A percentile compares a stretch with the other conserved stretches of the same genome.
These are phyloP conservation scores for Zaprionus bogoriensis DNA, from an alignment of 2,888 invertebrate genomes.

Conservation along the genomic window DNA sequence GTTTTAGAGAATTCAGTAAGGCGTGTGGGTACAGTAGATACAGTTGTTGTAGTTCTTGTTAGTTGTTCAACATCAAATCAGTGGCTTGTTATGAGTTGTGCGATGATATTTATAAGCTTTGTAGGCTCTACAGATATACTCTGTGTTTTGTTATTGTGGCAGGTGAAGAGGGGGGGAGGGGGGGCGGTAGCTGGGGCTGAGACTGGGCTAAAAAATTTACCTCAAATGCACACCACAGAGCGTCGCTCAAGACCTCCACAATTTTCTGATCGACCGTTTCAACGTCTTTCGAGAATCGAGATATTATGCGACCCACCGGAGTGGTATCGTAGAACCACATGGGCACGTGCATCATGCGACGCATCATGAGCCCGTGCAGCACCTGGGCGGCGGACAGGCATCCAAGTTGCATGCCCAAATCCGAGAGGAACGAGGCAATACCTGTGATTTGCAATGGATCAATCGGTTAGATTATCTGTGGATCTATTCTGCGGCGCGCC, in stretches of 20 bases:
- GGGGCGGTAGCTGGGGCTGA: background rate
- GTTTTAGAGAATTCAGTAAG: background rate
- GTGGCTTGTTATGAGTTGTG: background rate
- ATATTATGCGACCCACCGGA: conserved; percentile 86
- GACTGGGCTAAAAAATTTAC: conserved; percentile 79
- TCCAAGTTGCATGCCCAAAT: conserved; percentile 88
- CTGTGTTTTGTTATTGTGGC: background rate
- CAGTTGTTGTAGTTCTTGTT: too few species aligned
- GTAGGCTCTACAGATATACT: background rate
- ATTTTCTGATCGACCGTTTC: conserved; percentile 82
- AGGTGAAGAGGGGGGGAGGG: background rate
- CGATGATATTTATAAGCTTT: conserved; percentile 54
- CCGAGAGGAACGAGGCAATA: conserved; percentile 86
- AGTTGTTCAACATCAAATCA: conserved; percentile 1
- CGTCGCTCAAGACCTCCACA: conserved; percentile 84
- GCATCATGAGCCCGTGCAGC: conserved; percentile 83
- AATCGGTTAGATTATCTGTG: conserved; percentile 2
- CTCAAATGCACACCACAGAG: conserved; percentile 85
- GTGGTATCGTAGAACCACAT: conserved; percentile 86
- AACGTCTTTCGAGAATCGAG: conserved; percentile 84
- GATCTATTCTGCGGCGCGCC: background rate
- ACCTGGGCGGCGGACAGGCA: conserved; percentile 71
- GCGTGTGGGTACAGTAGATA: background rate
- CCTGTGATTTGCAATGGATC: conserved; percentile 84
- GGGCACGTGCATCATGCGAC: conserved; percentile 84